Evolutionary conservation across 2,797 vertebrate species (phyloP).

Genomic region (Phrynocephalus vlangalii): DNA sequence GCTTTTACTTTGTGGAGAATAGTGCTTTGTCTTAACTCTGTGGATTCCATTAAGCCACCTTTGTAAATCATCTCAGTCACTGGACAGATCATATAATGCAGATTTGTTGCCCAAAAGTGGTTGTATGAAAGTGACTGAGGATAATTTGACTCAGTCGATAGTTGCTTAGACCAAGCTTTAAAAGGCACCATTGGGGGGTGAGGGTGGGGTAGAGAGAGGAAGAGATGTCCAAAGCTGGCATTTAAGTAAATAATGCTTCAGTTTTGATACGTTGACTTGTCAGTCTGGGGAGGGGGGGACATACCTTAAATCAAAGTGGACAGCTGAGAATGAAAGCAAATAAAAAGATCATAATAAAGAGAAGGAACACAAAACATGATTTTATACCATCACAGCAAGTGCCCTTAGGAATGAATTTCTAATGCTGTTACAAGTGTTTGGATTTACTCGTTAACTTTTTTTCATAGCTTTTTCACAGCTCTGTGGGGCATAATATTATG

Average conservation of each 20-base stretch:
- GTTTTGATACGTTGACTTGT: conserved; percentile 66
- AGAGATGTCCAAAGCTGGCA: conserved; percentile 54
- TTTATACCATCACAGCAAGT: conserved; percentile 27
- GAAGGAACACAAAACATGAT: conserved; percentile 35
- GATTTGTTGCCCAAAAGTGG: conserved; percentile 25
- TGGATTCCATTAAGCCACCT: conserved; percentile 40
- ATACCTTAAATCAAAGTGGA: conserved; percentile 66
- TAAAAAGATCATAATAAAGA: conserved; percentile 61
- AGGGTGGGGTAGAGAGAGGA: neutral
- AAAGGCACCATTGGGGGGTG: conserved; percentile 47
- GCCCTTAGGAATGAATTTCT: conserved; percentile 11
- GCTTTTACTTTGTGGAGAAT: conserved; percentile 26
- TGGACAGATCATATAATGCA: neutral
- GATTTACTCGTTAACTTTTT: conserved; percentile 21
- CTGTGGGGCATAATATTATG: conserved; percentile 40
- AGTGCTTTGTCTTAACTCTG: conserved; percentile 39
- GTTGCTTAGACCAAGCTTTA: conserved; percentile 53
- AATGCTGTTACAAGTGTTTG: neutral
- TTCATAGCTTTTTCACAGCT: conserved; percentile 31
- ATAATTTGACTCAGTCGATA: conserved; percentile 53
- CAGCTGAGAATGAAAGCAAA: conserved; percentile 63
- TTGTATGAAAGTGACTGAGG: conserved; percentile 26
- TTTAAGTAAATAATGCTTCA: conserved; percentile 70
- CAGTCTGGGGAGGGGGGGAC: conserved; percentile 50
- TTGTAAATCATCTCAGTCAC: conserved; percentile 47